phyloP scores from a whole-genome alignment of 2,888 invertebrate species.

The Koerneria pararmatus region DNA sequence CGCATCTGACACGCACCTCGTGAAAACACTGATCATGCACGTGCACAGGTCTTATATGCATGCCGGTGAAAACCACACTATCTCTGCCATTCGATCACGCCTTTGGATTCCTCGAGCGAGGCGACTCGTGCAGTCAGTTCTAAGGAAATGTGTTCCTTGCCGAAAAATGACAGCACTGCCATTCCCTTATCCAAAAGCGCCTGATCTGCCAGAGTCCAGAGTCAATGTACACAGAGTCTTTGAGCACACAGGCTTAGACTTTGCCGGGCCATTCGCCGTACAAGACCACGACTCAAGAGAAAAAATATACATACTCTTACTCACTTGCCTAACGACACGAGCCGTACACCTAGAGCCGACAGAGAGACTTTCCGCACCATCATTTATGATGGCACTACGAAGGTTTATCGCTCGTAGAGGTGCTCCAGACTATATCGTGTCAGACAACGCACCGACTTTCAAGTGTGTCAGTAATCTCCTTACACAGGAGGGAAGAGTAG shows the following conservation, averaged over 20 bases:
- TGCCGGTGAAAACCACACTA: too few relatives aligned
- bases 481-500: slow-evolving; percentile 38
- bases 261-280: slow-evolving; percentile 2
- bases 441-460: slow-evolving; percentile 62
- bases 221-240: slow-evolving; percentile 54
- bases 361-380: slow-evolving; percentile 47
- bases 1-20: too few relatives aligned
- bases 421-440: slow-evolving; percentile 43
- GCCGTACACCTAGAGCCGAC: slow-evolving; percentile 60
- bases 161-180: slow-evolving; percentile 30
- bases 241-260: slow-evolving; percentile 31
- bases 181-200: slow-evolving; percentile 55
- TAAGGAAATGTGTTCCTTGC: background rate
- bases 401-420: slow-evolving; percentile 58
- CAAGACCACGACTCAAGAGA: slow-evolving; percentile 30
- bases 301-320: slow-evolving; percentile 58
- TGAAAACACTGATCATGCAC: too few relatives aligned
- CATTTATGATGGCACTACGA: slow-evolving; percentile 55
- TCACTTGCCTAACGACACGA: slow-evolving; percentile 60
- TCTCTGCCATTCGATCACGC: too few relatives aligned
- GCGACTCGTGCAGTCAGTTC: too few relatives aligned
- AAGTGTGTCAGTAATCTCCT: too few relatives aligned
- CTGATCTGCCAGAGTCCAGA: slow-evolving; percentile 43
- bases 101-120: too few relatives aligned
- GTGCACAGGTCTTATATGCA: too few relatives aligned